Base-by-base conservation (phyloP, 2,888 invertebrate genomes). In the Hyppa rectilinea region DNA sequence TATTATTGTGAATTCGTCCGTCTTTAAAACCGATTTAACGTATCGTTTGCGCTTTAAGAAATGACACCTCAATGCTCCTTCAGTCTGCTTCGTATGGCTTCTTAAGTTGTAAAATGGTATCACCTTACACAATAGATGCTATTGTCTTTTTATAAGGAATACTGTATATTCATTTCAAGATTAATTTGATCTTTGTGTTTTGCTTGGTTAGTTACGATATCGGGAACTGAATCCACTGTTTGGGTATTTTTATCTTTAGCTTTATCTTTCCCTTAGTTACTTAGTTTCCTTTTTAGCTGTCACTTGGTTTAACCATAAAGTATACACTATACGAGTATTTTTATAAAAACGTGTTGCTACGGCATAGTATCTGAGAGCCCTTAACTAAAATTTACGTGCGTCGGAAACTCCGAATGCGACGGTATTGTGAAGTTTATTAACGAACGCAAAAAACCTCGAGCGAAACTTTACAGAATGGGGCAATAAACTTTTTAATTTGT, bases 41-140 rank as follows among this genome's bases (percentile, higher is more conserved):
- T 92, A 91, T 91, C 88, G 88, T 86, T 91, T 90, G 91, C 91
- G 88, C 90, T 92, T 84, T 92, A 90, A 87, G 91, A 92, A 92
- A 91, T 90, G 92, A 94, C 95, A 94, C 94, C 92, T 93, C 89
- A 90, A 90, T 92, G 91, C 91, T 91, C 88, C 87, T 89, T 85
- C 88, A 87, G 89, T 89, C 91, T 90, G 87, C 89, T 89, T 91
- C 87, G 84, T 94, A 93, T 83, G 95, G 95, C 94, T 95, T 95
- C 95, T 89, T 93, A 93, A 95, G 95, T 95, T 93, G 94, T 95
- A 93, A 92, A 93, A 93, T 88, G 88, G 92, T 94, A 93, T 95
- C 95, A 89, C 87, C 90, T 95, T 93, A 92, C 95, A 94, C 93
- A 94, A 93, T 93, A 93, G 92, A 92, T 87, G 90, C 91, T 92